These are phyloP conservation scores for Alaudala cheleensis DNA, from an alignment of 2,113 vertebrate genomes.

Conservation along the genomic window DNA sequence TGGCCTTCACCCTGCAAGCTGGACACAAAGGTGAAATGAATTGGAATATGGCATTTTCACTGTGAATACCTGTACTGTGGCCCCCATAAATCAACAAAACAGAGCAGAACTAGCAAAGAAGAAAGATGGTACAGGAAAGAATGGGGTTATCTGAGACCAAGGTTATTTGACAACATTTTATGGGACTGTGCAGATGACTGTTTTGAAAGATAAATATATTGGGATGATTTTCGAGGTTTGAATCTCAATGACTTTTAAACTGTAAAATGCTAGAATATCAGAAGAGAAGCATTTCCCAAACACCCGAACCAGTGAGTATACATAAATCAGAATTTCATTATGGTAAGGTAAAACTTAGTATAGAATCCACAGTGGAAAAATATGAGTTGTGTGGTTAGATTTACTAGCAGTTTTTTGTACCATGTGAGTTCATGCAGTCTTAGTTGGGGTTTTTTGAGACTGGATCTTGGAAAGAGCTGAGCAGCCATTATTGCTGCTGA, in stretches of 20 bases:
- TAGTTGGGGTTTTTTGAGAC: not conserved
- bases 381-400: not conserved
- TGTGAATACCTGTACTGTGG: not conserved
- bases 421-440: too few species aligned
- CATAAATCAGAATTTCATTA: conserved; percentile 9
- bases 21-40: conserved; percentile 85
- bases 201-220: not conserved
- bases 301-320: not conserved
- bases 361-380: not conserved
- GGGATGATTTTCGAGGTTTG: conserved; percentile 1
- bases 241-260: not conserved
- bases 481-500: not conserved
- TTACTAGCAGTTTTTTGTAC: not conserved
- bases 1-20: conserved; percentile 87
- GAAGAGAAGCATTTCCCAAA: not conserved
- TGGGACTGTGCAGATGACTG: not conserved
- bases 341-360: not conserved
- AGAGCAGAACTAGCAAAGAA: not conserved
- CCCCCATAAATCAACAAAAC: not conserved
- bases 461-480: not conserved
- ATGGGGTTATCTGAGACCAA: not conserved
- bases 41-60: not conserved
- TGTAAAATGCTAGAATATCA: not conserved
- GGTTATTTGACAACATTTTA: not conserved
- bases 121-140: not conserved